Conservation (phyloP, 2,797 vertebrate species). For the Rousettus madagascariensis region DNA sequence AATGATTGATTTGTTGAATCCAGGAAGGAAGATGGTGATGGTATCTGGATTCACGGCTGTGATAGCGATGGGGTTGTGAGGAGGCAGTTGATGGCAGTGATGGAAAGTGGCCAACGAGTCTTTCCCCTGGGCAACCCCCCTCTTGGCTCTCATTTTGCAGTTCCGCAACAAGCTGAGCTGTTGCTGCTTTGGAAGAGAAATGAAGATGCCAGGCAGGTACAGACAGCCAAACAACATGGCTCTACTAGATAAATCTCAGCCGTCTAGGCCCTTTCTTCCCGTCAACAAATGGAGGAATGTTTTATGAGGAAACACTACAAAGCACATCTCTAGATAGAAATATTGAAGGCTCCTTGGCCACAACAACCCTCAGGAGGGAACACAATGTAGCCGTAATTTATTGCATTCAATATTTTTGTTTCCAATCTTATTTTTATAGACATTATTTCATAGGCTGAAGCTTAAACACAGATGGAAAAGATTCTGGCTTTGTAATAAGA, state of each 20-base stretch:
- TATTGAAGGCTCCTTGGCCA: slow-evolving; percentile 47
- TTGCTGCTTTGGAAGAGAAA: slow-evolving; percentile 39
- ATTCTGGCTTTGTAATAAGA: slow-evolving; percentile 43
- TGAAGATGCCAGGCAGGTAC: slow-evolving; percentile 47
- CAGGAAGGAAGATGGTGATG: neutral
- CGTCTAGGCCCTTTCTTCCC: slow-evolving; percentile 35
- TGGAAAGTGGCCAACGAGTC: neutral
- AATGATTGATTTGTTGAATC: neutral
- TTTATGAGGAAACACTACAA: slow-evolving; percentile 54
- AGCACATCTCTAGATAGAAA: slow-evolving; percentile 9
- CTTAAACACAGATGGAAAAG: slow-evolving; percentile 66
- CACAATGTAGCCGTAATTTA: slow-evolving; percentile 54
- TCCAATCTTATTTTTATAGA: slow-evolving; percentile 67
- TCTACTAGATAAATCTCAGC: neutral
- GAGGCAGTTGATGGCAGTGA: neutral
- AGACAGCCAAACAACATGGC: slow-evolving; percentile 37
- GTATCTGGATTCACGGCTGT: neutral
- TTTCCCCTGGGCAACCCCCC: neutral
- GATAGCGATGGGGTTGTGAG: neutral
- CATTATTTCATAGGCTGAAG: slow-evolving; percentile 61
- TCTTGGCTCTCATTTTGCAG: neutral
- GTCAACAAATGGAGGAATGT: slow-evolving; percentile 38
- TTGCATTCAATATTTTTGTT: slow-evolving; percentile 57
- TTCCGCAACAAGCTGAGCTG: neutral
- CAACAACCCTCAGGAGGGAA: slow-evolving; percentile 36